Base-by-base conservation (phyloP, 2,888 invertebrate genomes). In the Drosophila ezoana region DNA sequence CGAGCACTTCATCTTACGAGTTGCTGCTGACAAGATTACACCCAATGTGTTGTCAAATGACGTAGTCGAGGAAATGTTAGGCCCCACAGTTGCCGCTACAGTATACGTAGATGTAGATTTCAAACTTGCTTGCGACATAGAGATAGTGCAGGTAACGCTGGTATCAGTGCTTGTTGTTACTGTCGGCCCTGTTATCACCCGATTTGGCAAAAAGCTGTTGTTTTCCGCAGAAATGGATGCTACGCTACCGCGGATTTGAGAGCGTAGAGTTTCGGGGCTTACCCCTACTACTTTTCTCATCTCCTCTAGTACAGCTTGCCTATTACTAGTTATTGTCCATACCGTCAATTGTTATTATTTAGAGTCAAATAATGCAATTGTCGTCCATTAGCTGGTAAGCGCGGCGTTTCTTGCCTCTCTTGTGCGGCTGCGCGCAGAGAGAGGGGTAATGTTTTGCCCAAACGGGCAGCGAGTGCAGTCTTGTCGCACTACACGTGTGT, bases 41-140 rank as follows among this genome's bases (percentile, higher is more conserved):
- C 18, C 6, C n/a, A 35, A 20, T 11, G 33, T 11, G 33, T 33
- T 33, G 33, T 11, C 33, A 33, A 33, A 4, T 33, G 48, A 48
- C 28, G 18, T 35, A 35, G 48, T 28, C n/a, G n/a, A n/a, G n/a
- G n/a, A n/a, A n/a, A n/a, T n/a, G n/a, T n/a, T n/a, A n/a, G n/a
- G n/a, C n/a, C n/a, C n/a, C n/a, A n/a, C n/a, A n/a, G 8, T 20
- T 44, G 44, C n/a, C 14, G 32, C 57, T 28, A 57, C 32, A 40
- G 37, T 57, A 47, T 57, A 47, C 13, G 44, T 54, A n/a, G 54
- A 54, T 33, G 43, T n/a, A n/a, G 54, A 54, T 33, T 35, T n/a
- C 14, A 16, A n/a, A 44, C 44, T 33, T 35, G 33, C 9, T 32
- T 53, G 41, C 1, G 35, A 37, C 44, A 35, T 44, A 13, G 53